These are phyloP conservation scores for Macaria notata DNA, from an alignment of 2,888 invertebrate species.

Conservation along the genomic window DNA sequence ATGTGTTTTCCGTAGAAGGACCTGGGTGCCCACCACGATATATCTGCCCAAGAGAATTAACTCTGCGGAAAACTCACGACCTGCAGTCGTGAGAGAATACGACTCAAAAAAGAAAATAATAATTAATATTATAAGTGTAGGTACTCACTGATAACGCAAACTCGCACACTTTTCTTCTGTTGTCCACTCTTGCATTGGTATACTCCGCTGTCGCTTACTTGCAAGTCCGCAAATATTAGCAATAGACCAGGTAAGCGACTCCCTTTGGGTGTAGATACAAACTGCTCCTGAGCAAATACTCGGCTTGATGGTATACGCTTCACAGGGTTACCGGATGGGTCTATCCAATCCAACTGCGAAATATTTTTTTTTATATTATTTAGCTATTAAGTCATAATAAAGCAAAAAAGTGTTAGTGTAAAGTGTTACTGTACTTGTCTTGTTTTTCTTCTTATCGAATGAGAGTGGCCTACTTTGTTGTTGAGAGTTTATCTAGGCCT, in stretches of 20 bases:
- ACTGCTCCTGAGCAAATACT: slow-evolving; percentile 57
- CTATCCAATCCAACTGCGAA: slow-evolving; percentile 62
- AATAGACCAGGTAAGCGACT: slow-evolving; percentile 46
- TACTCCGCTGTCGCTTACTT: slow-evolving; percentile 55
- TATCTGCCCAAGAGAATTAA: too few relatives aligned
- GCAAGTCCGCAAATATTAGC: slow-evolving; percentile 47
- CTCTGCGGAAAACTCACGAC: too few relatives aligned
- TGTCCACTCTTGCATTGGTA: slow-evolving; percentile 60
- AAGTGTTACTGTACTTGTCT: too few relatives aligned
- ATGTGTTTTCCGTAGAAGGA: too few relatives aligned
- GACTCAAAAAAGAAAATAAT: neutral
- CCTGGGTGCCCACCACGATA: too few relatives aligned
- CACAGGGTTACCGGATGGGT: slow-evolving; percentile 51
- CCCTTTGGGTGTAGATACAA: slow-evolving; percentile 40
- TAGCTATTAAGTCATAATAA: too few relatives aligned
- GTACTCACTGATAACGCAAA: slow-evolving; percentile 65
- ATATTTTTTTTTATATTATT: neutral
- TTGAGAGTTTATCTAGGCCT: too few relatives aligned
- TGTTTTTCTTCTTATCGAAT: too few relatives aligned
- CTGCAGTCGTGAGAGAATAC: too few relatives aligned
- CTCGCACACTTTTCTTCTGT: slow-evolving; percentile 38
- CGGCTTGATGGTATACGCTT: slow-evolving; percentile 45
- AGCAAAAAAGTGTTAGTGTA: too few relatives aligned
- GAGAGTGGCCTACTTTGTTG: too few relatives aligned
- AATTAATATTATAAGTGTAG: neutral